A percentile compares a stretch with the other conserved stretches of the same genome.
Evolutionary conservation across 2,797 vertebrate genomes (phyloP).

Genomic region (Odontamblyopus rebecca): DNA sequence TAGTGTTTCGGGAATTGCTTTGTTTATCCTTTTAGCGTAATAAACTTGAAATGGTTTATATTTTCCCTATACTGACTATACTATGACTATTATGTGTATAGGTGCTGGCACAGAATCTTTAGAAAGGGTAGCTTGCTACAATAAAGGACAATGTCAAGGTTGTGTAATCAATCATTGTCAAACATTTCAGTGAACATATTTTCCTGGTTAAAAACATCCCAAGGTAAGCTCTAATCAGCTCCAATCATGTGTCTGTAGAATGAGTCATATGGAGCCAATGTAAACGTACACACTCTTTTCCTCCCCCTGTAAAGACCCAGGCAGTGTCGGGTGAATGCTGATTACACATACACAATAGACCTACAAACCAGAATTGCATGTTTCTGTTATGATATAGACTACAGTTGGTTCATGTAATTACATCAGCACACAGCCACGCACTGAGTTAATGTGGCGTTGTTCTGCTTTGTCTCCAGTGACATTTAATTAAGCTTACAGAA

Average conservation of each 20-base stretch:
- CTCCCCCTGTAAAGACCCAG: background rate
- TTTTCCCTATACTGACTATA: background rate
- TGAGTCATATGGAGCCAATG: background rate
- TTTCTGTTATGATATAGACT: slow-evolving; percentile 21
- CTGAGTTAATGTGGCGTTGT: slow-evolving; percentile 21
- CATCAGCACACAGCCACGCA: slow-evolving; percentile 4
- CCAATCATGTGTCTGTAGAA: background rate
- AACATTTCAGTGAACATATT: background rate
- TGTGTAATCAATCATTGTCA: background rate
- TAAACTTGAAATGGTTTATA: no score
- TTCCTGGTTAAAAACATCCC: background rate
- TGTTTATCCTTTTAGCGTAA: no score
- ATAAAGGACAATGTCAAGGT: background rate
- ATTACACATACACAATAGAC: slow-evolving; percentile 13
- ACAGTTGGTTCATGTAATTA: background rate
- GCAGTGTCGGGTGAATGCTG: background rate
- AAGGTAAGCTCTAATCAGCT: background rate
- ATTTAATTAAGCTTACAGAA: slow-evolving; percentile 56
- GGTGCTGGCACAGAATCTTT: background rate
- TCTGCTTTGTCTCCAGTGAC: slow-evolving; percentile 40
- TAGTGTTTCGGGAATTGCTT: no score
- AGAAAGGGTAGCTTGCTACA: background rate
- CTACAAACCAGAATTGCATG: slow-evolving; percentile 8
- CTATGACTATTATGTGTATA: background rate
- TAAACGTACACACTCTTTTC: background rate